A percentile compares a stretch with the other conserved stretches of the same genome.
Conservation (phyloP, 2,888 invertebrate species). For the Catocala sponsa region DNA sequence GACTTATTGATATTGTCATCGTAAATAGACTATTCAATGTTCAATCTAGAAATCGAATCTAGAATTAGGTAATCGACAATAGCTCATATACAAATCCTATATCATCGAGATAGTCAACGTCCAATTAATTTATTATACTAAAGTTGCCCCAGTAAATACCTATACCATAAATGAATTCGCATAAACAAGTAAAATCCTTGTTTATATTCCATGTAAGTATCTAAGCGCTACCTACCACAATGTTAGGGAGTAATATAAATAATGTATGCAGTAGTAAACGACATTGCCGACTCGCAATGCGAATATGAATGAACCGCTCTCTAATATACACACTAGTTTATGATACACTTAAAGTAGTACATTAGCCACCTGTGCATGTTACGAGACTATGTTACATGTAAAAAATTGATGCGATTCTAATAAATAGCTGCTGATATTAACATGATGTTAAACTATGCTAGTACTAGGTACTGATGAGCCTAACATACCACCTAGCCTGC, state of each 20-base stretch:
- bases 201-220: constrained; percentile 17
- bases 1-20: too few relatives aligned
- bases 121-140: too few relatives aligned
- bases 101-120: too few relatives aligned
- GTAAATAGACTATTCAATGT: too few relatives aligned
- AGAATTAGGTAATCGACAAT: too few relatives aligned
- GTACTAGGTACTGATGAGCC: background rate
- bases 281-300: constrained; percentile 12
- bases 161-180: background rate
- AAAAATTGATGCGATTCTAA: constrained; percentile 20
- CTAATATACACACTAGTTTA: constrained; percentile 12
- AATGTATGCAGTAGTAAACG: constrained; percentile 18
- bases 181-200: constrained; percentile 14
- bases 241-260: constrained; percentile 18
- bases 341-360: constrained; percentile 3
- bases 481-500: too few relatives aligned
- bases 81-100: too few relatives aligned
- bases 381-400: constrained; percentile 3
- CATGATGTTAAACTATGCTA: constrained; percentile 4
- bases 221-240: constrained; percentile 14
- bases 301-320: constrained; percentile 23
- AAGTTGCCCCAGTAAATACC: too few relatives aligned
- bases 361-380: constrained; percentile 23
- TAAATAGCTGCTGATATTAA: constrained; percentile 19
- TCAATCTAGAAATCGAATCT: too few relatives aligned